Evolutionary conservation across 2,113 vertebrate species (phyloP), one percentile per base, ranked within the genome.

Genomic region (Sinosuthora webbiana): DNA sequence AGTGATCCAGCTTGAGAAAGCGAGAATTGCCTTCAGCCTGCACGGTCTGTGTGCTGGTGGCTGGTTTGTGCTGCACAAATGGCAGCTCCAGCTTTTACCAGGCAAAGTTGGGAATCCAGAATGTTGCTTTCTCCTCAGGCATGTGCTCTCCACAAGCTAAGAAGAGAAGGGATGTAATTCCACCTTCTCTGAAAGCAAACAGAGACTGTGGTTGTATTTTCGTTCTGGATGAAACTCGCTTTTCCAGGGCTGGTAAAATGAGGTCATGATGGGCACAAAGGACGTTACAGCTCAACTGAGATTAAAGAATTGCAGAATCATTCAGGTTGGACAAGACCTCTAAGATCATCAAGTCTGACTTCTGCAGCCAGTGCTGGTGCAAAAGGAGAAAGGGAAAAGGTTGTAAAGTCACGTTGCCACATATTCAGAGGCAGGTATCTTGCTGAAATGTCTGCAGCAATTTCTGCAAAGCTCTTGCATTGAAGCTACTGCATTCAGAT

Each of bases 221-320:
- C 13, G 42, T 31, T 59, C 63, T 35, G 13, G 10, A 11, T 6
- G 15, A 79, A 84, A 27, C 5, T 57, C 16, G 5, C 12, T 63
- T 67, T 75, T 78, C 62, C 57, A n/a, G 2, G 2, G 47, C n/a
- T 73, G 87, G 45, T 6, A 31, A 50, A 11, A 52, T 12, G 42
- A 71, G 44, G 33, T 41, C 0, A 0, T 14, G 23, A 65, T 13
- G 42, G 63, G 19, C 63, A 63, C 0, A 0, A 41, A 33, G 15
- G 15, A 62, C 5, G 0, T 39, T 20, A 31, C 2, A 57, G 44
- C 31, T 83, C 50, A 24, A 7, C 42, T 67, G 75, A 55, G 68
- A 77, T 10, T 27, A 12, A 55, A 59, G 37, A 59, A 33, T 8
- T 3, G 3, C 5, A 11, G 12, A 55, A 28, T 76, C 3, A 3